These are phyloP conservation scores for Mesocricetus auratus DNA, from an alignment of 2,113 vertebrate genomes.

Conservation along the genomic window DNA sequence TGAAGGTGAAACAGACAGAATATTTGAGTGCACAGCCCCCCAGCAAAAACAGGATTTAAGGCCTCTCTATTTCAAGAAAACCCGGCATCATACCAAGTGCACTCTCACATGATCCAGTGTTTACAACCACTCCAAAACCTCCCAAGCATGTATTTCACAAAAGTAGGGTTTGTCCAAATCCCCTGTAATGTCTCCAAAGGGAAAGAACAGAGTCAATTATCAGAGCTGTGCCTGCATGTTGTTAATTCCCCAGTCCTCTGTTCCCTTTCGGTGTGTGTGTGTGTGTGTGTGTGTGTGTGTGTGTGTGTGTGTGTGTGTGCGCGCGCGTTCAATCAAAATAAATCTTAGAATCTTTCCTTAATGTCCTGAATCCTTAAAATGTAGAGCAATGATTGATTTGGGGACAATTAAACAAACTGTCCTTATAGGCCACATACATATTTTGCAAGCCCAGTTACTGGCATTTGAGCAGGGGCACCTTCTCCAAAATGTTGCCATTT, in stretches of 20 bases:
- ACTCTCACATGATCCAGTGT: constrained; percentile 37
- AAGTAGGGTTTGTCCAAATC: constrained; percentile 74
- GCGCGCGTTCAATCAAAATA: too few species aligned
- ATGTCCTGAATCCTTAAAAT: constrained; percentile 24
- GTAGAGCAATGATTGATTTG: not conserved
- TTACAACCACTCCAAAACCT: constrained; percentile 45
- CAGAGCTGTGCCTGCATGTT: constrained; percentile 62
- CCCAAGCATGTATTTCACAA: constrained; percentile 83
- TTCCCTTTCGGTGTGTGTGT: constrained; percentile 40
- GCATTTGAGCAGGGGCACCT: not conserved
- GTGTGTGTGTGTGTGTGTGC: not conserved
- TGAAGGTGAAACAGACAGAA: constrained; percentile 30
- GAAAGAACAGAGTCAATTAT: constrained; percentile 66
- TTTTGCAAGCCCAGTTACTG: not conserved
- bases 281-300: not conserved
- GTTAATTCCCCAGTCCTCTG: constrained; percentile 68
- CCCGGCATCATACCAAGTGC: constrained; percentile 66
- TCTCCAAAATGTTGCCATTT: not conserved
- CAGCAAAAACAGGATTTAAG: not conserved
- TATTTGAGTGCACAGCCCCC: not conserved
- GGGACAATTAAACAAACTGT: constrained; percentile 3
- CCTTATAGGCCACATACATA: not conserved
- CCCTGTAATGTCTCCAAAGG: constrained; percentile 69
- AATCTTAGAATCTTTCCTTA: not conserved
- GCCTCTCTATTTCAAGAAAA: constrained; percentile 7